Base-by-base conservation (phyloP, 2,888 invertebrate genomes). In the Tortricodes alternella region DNA sequence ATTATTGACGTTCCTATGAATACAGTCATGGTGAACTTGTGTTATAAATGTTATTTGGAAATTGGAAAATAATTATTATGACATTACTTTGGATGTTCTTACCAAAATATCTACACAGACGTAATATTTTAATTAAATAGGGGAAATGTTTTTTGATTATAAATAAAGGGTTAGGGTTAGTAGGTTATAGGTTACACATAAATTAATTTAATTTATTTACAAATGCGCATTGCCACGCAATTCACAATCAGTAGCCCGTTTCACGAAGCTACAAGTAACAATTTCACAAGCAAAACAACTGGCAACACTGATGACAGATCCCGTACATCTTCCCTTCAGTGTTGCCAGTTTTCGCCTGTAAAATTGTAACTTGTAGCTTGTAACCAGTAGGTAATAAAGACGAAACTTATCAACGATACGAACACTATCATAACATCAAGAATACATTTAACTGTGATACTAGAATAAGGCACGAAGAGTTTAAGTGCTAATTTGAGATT, bases 11-110 rank as follows among this genome's bases (percentile, higher is more conserved):
- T 35, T 7, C 15, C 11, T 35, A 3, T 11, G 8, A 19, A 29
- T 49, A 35, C 27, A 43, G 11, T 48, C 4, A 27, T 34, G 27
- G 34, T 21, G n/a, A 55, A 48, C 27, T 41, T 27, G 18, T 37
- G 34, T 41, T 16, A 13, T 3, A 24, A 32, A 21, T 16, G 34
- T 34, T n/a, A n/a, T n/a, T n/a, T n/a, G n/a, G n/a, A n/a, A n/a
- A n/a, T 55, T 39, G 41, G 9, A 49, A 21, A 29, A 39, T 50
- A 53, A 38, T 63, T 86, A 87, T 88, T 88, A 88, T 88, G 88
- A 80, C 88, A 65, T 76, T 85, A 87, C 87, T 87, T 86, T 84
- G 88, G 88, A 85, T 56, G 57, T 62, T 59, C 50, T 56, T 56
- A 55, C 55, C 55, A 35, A 49, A 49, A 49, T 53, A 39, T 43